Percentiles rank a stretch among this genome's conserved stretches.
These are phyloP conservation scores for Drepanosiphum platanoidis DNA, from an alignment of 2,888 invertebrate species.

Conservation along the genomic window DNA sequence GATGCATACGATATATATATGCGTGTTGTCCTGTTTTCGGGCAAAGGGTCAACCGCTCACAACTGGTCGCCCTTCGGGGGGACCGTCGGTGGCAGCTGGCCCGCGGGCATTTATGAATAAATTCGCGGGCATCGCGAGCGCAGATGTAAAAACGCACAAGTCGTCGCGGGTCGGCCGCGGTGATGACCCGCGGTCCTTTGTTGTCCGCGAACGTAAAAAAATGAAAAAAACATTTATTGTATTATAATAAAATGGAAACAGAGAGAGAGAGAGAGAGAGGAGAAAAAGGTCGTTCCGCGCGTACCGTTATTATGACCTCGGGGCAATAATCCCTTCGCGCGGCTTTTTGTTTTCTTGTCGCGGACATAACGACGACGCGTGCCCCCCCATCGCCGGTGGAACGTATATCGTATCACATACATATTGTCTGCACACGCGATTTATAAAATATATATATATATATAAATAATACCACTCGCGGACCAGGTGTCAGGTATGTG, in stretches of 20 bases:
- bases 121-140: conserved; percentile 54
- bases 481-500: conserved; percentile 29
- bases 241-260: neutral
- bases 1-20: neutral
- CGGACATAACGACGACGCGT: conserved; percentile 22
- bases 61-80: conserved; percentile 37
- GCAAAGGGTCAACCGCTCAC: conserved; percentile 21
- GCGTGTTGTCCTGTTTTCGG: conserved; percentile 32
- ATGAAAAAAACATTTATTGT: conserved; percentile 6
- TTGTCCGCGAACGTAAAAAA: conserved; percentile 39
- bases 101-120: conserved; percentile 62
- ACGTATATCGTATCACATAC: neutral
- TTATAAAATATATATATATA: neutral
- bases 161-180: conserved; percentile 35
- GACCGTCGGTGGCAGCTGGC: conserved; percentile 35
- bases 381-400: neutral
- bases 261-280: neutral
- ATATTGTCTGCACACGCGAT: neutral
- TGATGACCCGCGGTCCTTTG: conserved; percentile 61
- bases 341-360: conserved; percentile 49
- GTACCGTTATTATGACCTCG: conserved; percentile 38
- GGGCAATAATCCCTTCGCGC: conserved; percentile 32
- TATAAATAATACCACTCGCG: conserved; percentile 8
- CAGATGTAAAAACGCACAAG: conserved; percentile 18
- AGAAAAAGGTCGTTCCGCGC: conserved; percentile 29